Base-by-base conservation (phyloP, 2,888 invertebrate genomes). In the Scrobipalpa atriplicella region DNA sequence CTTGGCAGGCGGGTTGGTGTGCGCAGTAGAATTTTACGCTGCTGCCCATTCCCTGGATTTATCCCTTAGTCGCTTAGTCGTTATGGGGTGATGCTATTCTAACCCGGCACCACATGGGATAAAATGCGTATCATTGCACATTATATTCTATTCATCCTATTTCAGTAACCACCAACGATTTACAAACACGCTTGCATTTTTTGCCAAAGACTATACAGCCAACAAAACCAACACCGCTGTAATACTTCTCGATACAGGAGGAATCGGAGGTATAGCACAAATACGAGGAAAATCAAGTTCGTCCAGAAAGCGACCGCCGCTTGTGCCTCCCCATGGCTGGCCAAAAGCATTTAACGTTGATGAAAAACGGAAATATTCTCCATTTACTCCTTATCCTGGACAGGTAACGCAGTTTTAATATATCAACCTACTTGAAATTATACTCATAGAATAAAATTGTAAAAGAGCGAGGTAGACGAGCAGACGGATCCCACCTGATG, bases 321-420 rank as follows among this genome's bases (percentile, higher is more conserved):
- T n/a, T 47, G 47, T 47, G 47, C 47, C 47, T 47, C 47, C 16
- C n/a, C 47, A 47, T 16, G 47, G 47, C 2, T 43, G 43, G 47
- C n/a, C 3, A n/a, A 47, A 47, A 47, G 47, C 16, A 6, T 47
- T 16, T 16, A 47, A 16, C n/a, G 47, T 47, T 3, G 47, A 47
- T 47, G 47, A 47, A 16, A 47, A 47, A 5, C 47, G 16, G 16
- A 47, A 47, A 47, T 47, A 47, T 16, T 47, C 47, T 47, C 47
- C 47, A 6, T 16, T 16, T 47, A 16, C 47, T 47, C 47, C 47
- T 3, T 47, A 47, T n/a, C 47, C 47, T 47, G 47, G 47, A 47
- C 47, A 47, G 47, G 47, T 47, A 47, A 47, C 16, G 6, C n/a
- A n/a, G 16, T 29, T 29, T 29, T 29, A 29, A 29, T 5, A 29